phyloP scores from a whole-genome alignment of 2,797 vertebrate species.

The Sorex maritimensis region DNA sequence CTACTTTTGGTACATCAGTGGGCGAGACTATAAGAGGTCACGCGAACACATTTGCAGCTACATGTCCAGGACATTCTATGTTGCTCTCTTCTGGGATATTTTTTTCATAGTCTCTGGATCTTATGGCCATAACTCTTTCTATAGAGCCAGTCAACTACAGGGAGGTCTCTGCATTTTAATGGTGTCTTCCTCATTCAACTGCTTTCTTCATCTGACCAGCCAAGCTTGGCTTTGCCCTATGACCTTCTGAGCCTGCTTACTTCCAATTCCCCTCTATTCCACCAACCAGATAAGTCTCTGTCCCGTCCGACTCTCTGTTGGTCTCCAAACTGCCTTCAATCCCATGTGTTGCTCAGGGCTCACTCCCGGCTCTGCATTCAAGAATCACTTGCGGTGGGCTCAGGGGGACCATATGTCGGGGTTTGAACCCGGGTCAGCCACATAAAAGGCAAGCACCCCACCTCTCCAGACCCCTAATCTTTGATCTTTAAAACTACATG shows the following conservation, averaged over 20 bases:
- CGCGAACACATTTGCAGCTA: no score
- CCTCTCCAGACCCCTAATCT: no score
- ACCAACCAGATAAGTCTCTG: not conserved
- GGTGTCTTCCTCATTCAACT: not conserved
- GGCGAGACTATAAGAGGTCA: no score
- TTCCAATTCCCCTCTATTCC: not conserved
- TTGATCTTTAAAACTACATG: not conserved
- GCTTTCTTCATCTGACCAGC: not conserved
- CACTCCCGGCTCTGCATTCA: not conserved
- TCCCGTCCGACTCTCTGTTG: not conserved
- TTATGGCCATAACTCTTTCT: no score
- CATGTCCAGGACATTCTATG: no score
- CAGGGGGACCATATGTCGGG: no score
- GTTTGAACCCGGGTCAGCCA: no score
- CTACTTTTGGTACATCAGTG: no score
- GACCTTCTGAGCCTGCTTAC: not conserved
- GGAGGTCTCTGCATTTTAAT: not conserved
- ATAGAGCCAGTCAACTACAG: not conserved
- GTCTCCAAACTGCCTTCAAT: accelerated
- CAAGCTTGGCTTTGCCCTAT: not conserved
- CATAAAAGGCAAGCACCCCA: no score
- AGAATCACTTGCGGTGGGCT: not conserved
- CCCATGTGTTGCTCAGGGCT: no score
- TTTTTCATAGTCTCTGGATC: no score
- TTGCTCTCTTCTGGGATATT: no score